Conservation (phyloP, 2,888 invertebrate species). For the Chrysodeixis includens region DNA sequence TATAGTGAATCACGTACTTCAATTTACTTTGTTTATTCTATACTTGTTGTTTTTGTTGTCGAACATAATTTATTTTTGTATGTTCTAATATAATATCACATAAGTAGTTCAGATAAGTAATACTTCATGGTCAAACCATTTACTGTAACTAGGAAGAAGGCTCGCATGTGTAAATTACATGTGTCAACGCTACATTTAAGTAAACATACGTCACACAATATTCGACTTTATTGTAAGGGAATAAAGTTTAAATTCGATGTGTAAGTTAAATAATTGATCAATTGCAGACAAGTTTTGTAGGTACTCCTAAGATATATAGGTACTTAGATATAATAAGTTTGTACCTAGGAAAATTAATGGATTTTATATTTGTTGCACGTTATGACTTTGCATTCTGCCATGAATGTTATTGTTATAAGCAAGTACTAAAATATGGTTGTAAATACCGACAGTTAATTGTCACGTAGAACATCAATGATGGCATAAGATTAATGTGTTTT, state of each 20-base stretch:
- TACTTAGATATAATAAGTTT: background rate
- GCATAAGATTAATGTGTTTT: background rate
- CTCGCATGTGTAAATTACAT: slow-evolving; percentile 32
- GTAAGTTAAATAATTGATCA: slow-evolving; percentile 22
- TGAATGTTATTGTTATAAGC: background rate
- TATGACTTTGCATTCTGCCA: background rate
- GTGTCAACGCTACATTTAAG: slow-evolving; percentile 25
- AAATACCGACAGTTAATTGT: background rate
- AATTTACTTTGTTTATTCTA: background rate
- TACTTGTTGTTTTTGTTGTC: background rate
- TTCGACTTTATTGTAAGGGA: background rate
- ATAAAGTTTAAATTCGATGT: slow-evolving; percentile 15
- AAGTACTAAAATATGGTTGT: background rate
- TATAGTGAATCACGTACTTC: background rate
- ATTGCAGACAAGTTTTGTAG: background rate
- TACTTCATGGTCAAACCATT: slow-evolving; percentile 21
- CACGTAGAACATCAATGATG: background rate
- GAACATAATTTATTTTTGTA: background rate
- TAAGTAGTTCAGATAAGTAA: slow-evolving; percentile 5
- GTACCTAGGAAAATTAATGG: background rate
- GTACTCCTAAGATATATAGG: background rate
- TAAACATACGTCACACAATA: slow-evolving; percentile 11
- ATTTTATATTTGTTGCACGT: background rate
- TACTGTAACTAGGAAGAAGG: slow-evolving; percentile 25
- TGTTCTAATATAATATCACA: background rate